Conservation (phyloP, 1,140 invertebrate species). For the Halesus radiatus region DNA sequence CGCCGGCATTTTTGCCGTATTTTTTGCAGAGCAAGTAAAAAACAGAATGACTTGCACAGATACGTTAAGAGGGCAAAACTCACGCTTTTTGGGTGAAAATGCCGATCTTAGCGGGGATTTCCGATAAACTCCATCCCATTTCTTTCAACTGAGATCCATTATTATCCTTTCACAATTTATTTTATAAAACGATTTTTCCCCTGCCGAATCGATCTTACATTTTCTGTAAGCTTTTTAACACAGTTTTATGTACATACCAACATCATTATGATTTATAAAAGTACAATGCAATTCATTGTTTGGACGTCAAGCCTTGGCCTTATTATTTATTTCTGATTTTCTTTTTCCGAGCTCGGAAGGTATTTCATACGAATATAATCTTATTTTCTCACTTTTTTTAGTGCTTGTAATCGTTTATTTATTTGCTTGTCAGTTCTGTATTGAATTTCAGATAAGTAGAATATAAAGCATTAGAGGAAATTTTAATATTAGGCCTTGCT, state of each 20-base stretch:
- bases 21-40: constrained; percentile 52
- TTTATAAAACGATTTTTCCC: constrained; percentile 10
- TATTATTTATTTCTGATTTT: too few relatives aligned
- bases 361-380: too few relatives aligned
- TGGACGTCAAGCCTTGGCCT: too few relatives aligned
- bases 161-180: constrained; percentile 24
- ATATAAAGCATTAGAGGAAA: too few relatives aligned
- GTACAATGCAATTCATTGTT: too few relatives aligned
- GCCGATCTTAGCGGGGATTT: constrained; percentile 20
- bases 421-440: too few relatives aligned
- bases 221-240: constrained; percentile 8
- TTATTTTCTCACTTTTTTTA: too few relatives aligned
- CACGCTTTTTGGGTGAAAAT: constrained; percentile 32
- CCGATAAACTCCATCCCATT: constrained; percentile 29
- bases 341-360: too few relatives aligned
- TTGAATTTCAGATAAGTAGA: too few relatives aligned
- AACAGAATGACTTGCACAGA: constrained; percentile 53
- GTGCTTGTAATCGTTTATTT: too few relatives aligned
- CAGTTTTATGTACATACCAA: not conserved
- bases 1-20: constrained; percentile 14
- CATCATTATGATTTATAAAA: too few relatives aligned
- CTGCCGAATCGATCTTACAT: not conserved
- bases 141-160: constrained; percentile 22
- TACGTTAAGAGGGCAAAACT: constrained; percentile 28
- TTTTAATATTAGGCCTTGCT: too few relatives aligned